A percentile compares a stretch with the other conserved stretches of the same genome.
Evolutionary conservation across 2,888 invertebrate genomes (phyloP).

Genomic region (Spicauda simplicius): DNA sequence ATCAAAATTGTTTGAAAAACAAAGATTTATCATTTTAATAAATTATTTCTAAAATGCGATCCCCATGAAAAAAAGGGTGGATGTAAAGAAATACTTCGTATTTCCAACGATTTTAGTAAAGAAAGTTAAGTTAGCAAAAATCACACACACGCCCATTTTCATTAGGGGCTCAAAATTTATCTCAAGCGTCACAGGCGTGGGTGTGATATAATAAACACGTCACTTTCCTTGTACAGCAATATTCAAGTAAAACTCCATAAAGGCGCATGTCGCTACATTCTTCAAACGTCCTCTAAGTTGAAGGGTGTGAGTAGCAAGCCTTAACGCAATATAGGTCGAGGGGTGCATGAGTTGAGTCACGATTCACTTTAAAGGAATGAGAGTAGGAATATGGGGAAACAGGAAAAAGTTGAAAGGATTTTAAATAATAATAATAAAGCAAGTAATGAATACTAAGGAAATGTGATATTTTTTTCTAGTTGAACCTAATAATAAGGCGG

Average conservation of each 20-base stretch:
- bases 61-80: no score
- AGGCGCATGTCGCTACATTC: conserved; percentile 1
- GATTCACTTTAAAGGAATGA: not conserved
- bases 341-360: not conserved
- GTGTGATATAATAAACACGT: conserved; percentile 1
- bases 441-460: no score
- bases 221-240: conserved; percentile 1
- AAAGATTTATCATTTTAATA: no score
- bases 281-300: not conserved
- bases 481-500: no score
- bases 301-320: not conserved
- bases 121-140: no score
- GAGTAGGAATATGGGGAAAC: not conserved
- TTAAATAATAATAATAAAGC: no score
- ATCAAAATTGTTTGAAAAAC: no score
- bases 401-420: not conserved
- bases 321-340: conserved; percentile 4
- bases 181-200: not conserved
- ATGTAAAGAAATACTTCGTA: no score
- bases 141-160: no score
- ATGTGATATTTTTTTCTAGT: no score
- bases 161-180: not conserved
- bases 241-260: not conserved
- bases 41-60: no score
- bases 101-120: no score